Evolutionary conservation across 2,888 invertebrate genomes (phyloP).

Genomic region (Temnothorax ravouxi): DNA sequence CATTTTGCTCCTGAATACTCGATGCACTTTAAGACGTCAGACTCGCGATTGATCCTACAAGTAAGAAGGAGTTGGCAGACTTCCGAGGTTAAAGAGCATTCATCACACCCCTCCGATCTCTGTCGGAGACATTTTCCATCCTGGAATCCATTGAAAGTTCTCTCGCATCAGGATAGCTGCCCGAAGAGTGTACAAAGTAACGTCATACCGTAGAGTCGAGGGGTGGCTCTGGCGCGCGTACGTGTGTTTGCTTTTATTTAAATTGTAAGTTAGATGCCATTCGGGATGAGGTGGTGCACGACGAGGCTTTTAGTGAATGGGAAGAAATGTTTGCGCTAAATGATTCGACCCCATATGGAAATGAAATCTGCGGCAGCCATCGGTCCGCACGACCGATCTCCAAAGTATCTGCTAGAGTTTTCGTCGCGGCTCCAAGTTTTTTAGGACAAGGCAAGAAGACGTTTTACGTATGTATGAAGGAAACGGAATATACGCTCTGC

Average conservation of each 20-base stretch:
- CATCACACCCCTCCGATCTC: conserved; percentile 75
- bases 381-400: conserved; percentile 72
- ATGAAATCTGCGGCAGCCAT: conserved; percentile 72
- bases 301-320: conserved; percentile 81
- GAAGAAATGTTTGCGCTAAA: conserved; percentile 85
- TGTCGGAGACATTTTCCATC: conserved; percentile 71
- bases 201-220: conserved; percentile 61
- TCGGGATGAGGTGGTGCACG: conserved; percentile 61
- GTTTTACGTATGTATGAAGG: too few species aligned
- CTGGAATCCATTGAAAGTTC: conserved; percentile 74
- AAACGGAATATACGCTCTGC: not conserved
- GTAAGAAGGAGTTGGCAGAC: conserved; percentile 64
- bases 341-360: conserved; percentile 85
- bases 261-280: conserved; percentile 85
- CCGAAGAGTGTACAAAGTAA: conserved; percentile 69
- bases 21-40: conserved; percentile 48
- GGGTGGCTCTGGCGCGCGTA: conserved; percentile 69
- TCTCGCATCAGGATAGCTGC: conserved; percentile 67
- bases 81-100: conserved; percentile 71
- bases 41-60: conserved; percentile 62
- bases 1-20: conserved; percentile 18
- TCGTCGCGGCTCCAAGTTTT: conserved; percentile 58
- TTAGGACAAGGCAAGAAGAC: conserved; percentile 49
- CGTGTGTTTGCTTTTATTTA: conserved; percentile 86
- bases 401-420: conserved; percentile 68